Evolutionary conservation across 2,113 vertebrate genomes (phyloP).

Genomic region (Felis chaus): DNA sequence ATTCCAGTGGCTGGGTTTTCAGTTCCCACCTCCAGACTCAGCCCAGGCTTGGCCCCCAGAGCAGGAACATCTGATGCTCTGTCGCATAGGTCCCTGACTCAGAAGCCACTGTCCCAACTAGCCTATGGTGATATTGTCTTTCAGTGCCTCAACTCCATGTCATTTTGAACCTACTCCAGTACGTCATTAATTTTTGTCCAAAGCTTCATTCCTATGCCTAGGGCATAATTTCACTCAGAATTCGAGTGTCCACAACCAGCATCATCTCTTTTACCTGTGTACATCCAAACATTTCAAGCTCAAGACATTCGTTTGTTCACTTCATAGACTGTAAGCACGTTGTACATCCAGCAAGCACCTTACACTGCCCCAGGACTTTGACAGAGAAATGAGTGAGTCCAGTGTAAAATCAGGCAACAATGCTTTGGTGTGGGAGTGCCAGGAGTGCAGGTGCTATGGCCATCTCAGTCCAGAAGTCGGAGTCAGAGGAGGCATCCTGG

Average conservation of each 20-base stretch:
- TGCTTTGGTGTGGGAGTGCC: too few species aligned
- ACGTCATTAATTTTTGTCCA: background rate
- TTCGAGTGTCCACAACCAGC: background rate
- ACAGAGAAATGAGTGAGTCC: background rate
- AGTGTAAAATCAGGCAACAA: background rate
- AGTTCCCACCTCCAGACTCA: background rate
- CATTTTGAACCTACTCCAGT: background rate
- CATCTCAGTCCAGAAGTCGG: background rate
- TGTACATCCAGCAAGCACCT: background rate
- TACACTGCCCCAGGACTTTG: background rate
- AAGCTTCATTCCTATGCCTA: background rate
- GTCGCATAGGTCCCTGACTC: background rate
- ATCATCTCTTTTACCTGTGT: background rate
- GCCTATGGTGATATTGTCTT: background rate
- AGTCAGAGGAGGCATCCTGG: background rate
- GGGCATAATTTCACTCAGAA: background rate
- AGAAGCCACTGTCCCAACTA: background rate
- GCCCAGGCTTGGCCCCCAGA: background rate
- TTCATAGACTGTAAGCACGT: background rate
- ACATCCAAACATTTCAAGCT: background rate
- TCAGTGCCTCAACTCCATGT: background rate
- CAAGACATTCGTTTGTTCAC: background rate
- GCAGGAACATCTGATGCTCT: background rate
- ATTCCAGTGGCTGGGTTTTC: background rate
- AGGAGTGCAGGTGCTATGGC: background rate